Base-by-base conservation (phyloP, 2,888 invertebrate species). In the Phortica okadai region DNA sequence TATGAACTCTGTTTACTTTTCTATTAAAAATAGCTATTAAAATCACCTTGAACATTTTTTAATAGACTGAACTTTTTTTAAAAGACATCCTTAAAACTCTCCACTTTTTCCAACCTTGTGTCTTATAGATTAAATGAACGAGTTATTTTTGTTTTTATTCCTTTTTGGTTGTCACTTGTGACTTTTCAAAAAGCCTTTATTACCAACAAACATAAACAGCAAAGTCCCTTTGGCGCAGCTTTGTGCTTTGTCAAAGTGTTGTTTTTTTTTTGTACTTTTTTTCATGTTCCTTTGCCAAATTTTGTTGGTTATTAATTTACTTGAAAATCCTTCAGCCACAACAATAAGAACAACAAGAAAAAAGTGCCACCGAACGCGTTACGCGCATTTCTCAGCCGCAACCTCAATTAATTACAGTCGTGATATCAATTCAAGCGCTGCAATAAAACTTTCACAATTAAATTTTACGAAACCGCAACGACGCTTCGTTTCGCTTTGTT, bases 381-480 rank as follows among this genome's bases (percentile, higher is more conserved):
- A 33, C 50, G 50, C 50, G 50, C 50, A 50, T 50, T 50, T 50
- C 45, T 21, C 45, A 70, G 84, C 59, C 87, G 84, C 50, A 69
- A 82, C 85, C 88, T 82, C 85, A 88, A 85, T 88, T 85, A 85
- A 85, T 85, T 85, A 88, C 88, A 78, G 84, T 82, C 78, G 84
- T 81, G 85, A 85, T 85, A 85, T 88, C 85, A 83, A 44, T 25
- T 42, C 70, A 74, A 78, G 83, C 82, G 83, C 87, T 84, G 83
- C 86, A 86, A 87, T 88, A 86, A 86, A 86, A 86, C 88, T 86
- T 86, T 88, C 80, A 77, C 86, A 86, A 88, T 86, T 88, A 88
- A 87, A 86, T 87, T 87, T 88, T 87, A 82, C 88, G 84, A 84
- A 87, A 86, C 88, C 86, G 88, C 86, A 86, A 79, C 88, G 82